Evolutionary conservation across 2,113 vertebrate genomes (phyloP), one percentile per base, ranked within the genome.

Genomic region (Nothoprocta pentlandii): DNA sequence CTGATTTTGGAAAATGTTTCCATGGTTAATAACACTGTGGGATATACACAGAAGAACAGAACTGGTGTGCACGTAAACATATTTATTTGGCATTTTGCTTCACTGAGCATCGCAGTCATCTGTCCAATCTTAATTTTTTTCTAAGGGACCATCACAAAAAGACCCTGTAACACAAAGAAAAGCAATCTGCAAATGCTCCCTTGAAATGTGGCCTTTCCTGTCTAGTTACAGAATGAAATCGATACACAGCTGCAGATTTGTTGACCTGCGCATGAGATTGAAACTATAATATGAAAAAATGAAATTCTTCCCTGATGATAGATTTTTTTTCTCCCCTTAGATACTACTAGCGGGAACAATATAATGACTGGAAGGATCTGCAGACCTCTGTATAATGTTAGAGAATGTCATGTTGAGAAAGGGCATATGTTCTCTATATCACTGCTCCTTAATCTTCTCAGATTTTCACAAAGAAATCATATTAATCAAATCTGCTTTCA

Each of bases 401-500:
- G 93, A 93, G 91, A 96, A 96, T 94, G 89, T 96, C 94, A 92
- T 94, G 89, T 97, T 96, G 97, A 96, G 94, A 98, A 97, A 98
- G 96, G 96, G 93, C 90, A 95, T 89, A 80, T 92, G 91, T 97
- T 97, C 67, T 77, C 86, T 95, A 89, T 93, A 96, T 97, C 94
- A 95, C 78, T 92, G 95, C 94, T 97, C 94, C 97, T 97, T 98
- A 98, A 98, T 98, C 97, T 97, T 97, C 97, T 98, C 97, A 97
- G 96, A 95, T 97, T 97, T 97, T 96, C 96, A 97, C 97, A 97
- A 97, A 98, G 97, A 98, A 97, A 97, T 97, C 96, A 97, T 96
- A 97, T 97, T 98, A 98, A 98, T 98, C 96, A 98, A 98, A 98
- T 98, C 97, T 97, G 78, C 97, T 97, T 98, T 97, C 94, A 97